Evolutionary conservation across 2,797 vertebrate genomes (phyloP).

Genomic region (Loris lydekkerianus): DNA sequence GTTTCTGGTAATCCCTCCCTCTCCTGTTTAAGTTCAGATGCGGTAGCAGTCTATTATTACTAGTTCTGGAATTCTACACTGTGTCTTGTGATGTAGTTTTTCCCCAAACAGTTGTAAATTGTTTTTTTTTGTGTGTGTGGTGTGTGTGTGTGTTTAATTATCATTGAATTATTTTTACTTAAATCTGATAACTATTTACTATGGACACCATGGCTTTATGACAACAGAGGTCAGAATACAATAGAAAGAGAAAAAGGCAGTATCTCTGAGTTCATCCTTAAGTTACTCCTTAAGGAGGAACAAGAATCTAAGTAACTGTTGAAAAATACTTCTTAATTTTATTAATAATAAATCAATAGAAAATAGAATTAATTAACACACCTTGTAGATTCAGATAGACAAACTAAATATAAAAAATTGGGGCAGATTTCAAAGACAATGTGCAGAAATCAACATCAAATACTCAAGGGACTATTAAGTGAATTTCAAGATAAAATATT

Average conservation of each 20-base stretch:
- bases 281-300: not conserved
- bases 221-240: not conserved
- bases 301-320: not conserved
- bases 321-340: not conserved
- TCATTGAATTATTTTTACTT: not conserved
- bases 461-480: not conserved
- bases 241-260: not conserved
- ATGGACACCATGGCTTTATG: not conserved
- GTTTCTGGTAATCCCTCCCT: not conserved
- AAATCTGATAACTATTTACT: not conserved
- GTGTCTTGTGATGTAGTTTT: not conserved
- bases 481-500: not conserved
- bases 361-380: not conserved
- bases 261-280: not conserved
- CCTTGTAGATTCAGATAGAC: not conserved
- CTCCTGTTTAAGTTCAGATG: not conserved
- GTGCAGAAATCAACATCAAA: not conserved
- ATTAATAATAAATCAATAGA: not conserved
- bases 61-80: not conserved
- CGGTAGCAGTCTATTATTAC: not conserved
- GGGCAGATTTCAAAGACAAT: not conserved
- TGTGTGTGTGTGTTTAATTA: not conserved
- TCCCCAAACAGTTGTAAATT: not conserved
- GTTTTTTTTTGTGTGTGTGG: not conserved
- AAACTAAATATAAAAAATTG: conserved; percentile 16